A percentile compares a stretch with the other conserved stretches of the same genome.
phyloP scores from a whole-genome alignment of 2,888 invertebrate genomes.

The Maniola hyperantus region DNA sequence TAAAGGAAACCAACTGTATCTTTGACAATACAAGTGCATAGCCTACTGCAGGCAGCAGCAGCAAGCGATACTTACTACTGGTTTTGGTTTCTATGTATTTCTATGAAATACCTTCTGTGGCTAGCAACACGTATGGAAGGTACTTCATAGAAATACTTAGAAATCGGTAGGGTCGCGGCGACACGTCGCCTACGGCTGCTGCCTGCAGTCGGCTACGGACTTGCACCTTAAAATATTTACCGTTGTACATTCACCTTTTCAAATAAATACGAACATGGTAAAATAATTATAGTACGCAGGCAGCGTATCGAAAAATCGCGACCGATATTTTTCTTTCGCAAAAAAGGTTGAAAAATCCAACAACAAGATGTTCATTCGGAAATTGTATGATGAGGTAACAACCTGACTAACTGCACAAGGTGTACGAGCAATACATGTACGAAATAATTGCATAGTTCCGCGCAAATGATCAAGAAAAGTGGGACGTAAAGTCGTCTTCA shows the following conservation, averaged over 20 bases:
- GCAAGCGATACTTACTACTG: too few species aligned
- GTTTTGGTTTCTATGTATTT: too few species aligned
- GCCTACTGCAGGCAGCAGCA: too few species aligned
- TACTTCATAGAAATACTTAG: too few species aligned
- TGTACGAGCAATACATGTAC: conserved; percentile 12
- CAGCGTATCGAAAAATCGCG: not conserved
- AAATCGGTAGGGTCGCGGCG: too few species aligned
- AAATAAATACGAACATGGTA: not conserved
- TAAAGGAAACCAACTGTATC: conserved; percentile 20
- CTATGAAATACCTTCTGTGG: too few species aligned
- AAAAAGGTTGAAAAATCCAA: not conserved
- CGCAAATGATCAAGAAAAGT: conserved; percentile 31
- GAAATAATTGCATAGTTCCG: conserved; percentile 30
- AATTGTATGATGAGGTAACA: conserved; percentile 14
- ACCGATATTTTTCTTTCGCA: not conserved
- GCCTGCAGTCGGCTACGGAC: too few species aligned
- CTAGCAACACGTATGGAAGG: too few species aligned
- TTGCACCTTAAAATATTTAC: not conserved
- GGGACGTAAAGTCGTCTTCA: conserved; percentile 12
- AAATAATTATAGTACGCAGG: not conserved
- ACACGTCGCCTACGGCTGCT: too few species aligned
- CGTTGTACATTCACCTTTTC: not conserved
- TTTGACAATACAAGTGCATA: not conserved
- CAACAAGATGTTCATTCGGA: not conserved
- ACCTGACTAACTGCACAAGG: conserved; percentile 1